phyloP scores from a whole-genome alignment of 2,888 invertebrate genomes.

The Syrista parreyssii region DNA sequence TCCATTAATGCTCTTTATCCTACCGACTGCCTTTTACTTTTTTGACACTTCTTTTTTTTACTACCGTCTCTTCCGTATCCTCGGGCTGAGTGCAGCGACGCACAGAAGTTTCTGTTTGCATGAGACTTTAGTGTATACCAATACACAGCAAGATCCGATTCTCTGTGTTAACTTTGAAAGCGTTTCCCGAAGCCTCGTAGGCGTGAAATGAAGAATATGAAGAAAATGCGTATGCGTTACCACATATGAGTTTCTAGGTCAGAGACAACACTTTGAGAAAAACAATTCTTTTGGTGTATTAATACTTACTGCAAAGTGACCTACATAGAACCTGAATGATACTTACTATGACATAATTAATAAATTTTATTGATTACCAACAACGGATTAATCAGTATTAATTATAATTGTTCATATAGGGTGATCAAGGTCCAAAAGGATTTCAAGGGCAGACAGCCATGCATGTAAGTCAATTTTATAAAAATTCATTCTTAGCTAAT shows the following conservation, averaged over 20 bases:
- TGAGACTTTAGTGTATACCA: not conserved
- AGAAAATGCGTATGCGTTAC: not conserved
- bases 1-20: not conserved
- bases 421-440: slow-evolving; percentile 75
- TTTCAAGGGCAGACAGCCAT: slow-evolving; percentile 37
- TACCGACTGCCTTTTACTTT: not conserved
- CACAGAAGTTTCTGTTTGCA: not conserved
- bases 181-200: not conserved
- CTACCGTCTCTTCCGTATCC: not conserved
- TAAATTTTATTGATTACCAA: not conserved
- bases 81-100: not conserved
- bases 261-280: not conserved
- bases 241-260: not conserved
- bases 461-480: not conserved
- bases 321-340: not conserved
- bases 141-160: not conserved
- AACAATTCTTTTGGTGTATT: not conserved
- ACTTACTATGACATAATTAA: not conserved
- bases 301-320: not conserved
- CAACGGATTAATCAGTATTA: not conserved
- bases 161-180: not conserved
- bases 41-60: not conserved
- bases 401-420: slow-evolving; percentile 65
- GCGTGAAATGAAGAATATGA: not conserved
- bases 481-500: slow-evolving; percentile 10